Base-by-base conservation (phyloP, 2,797 vertebrate genomes). In the Uromys caudimaculatus region DNA sequence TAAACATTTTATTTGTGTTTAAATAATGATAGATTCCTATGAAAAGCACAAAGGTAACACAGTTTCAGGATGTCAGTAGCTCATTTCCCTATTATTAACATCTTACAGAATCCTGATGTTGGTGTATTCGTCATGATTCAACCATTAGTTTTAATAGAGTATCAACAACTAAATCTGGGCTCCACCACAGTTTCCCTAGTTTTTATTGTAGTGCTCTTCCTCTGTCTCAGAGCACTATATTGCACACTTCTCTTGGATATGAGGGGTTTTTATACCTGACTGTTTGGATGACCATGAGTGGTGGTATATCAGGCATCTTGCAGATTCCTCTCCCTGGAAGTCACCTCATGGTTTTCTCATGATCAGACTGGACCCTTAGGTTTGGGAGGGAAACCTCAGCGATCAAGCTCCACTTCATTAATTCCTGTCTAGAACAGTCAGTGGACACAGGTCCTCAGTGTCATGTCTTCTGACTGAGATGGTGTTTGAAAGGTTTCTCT, bases 321-420 rank as follows among this genome's bases (percentile, higher is more conserved):
- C 54, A 91, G 16, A 50, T 9, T 6, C 12, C 23, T 29, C 14
- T 54, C 35, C 29, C 64, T 54, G n/a, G 16, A 47, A 58, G 58
- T 85, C 76, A 14, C 41, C n/a, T 90, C 13, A 9, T 50, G 50
- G 21, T 23, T 91, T 95, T 71, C 87, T 96, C 56, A 73, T 67
- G 76, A 81, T 54, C 71, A 78, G 38, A 84, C 44, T 58, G 12
- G 62, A 3, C 16, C 29, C 24, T 3, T 54, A 73, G n/a, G 32
- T 67, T 89, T 93, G 54, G 35, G 44, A 81, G 29, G 62, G 90
- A 93, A 44, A 67, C 29, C 38, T 81, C 35, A 13, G 54, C 60
- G 47, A 7, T 44, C 12, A 85, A 83, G 32, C 3, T 4, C 32
- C 21, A 24, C 32, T 60, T 91, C n/a, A 52, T 47, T 12, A 69